These are phyloP conservation scores for Colinus virginianus DNA, from an alignment of 2,113 vertebrate species.

Conservation along the genomic window DNA sequence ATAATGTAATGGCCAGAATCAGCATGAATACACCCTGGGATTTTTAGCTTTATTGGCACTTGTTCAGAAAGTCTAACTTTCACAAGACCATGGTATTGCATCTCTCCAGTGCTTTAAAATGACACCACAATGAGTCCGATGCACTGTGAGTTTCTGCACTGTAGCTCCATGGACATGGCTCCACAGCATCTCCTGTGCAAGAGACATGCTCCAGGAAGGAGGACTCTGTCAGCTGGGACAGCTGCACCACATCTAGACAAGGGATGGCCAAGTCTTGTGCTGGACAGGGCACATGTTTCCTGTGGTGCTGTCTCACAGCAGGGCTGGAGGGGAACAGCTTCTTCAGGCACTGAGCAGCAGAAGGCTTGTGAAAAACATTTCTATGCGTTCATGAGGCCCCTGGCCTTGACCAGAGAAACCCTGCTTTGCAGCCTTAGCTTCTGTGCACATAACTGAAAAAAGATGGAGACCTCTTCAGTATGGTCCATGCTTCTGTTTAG, in stretches of 20 bases:
- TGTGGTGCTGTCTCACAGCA: background rate
- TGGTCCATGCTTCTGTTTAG: background rate
- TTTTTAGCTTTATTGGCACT: background rate
- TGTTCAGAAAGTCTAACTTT: background rate
- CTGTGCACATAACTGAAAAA: background rate
- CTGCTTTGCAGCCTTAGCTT: background rate
- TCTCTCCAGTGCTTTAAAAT: rapidly evolving
- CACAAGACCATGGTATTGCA: background rate
- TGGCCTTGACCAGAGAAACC: background rate
- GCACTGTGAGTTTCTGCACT: background rate
- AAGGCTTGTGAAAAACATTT: background rate
- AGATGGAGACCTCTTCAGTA: background rate
- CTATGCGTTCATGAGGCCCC: background rate
- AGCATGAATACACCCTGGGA: background rate
- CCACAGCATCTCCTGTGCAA: background rate
- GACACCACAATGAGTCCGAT: background rate
- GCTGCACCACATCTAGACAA: background rate
- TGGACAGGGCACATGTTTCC: background rate
- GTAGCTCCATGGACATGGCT: background rate
- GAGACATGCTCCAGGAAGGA: rapidly evolving
- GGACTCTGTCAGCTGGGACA: background rate
- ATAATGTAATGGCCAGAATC: background rate
- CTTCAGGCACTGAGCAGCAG: background rate
- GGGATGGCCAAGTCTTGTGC: background rate
- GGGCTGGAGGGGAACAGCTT: background rate